Base-by-base conservation (phyloP, 1,140 invertebrate species). In the Atta colombica region DNA sequence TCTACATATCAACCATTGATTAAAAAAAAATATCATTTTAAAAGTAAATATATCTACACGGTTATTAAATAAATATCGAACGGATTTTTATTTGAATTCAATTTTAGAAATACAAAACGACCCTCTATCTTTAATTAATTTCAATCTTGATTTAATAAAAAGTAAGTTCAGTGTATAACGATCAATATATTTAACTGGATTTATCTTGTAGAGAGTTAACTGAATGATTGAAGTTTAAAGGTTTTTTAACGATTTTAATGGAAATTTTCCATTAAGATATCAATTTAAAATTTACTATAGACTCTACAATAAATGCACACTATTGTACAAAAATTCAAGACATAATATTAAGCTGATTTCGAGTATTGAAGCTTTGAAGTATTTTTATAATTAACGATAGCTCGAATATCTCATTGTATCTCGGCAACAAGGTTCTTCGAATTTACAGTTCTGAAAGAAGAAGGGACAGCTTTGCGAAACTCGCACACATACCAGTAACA, bases 331-430 rank as follows among this genome's bases (percentile, higher is more conserved):
- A 81, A 71, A 58, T 81, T 58, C 21, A 21, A 58, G 12, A 58
- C 16, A 2, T 3, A 66, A 5, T 55, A n/a, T 31, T 12, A 55
- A 55, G 18, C 25, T 28, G 10, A 1, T 77, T 16, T 45, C 31
- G 21, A 81, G 21, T 2, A 45, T 39, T 39, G 10, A 51, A 49
- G 51, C 66, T n/a, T 72, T 71, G 21, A 28, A 6, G 49, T 39
- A 71, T 58, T 81, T 81, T 81, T 81, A 25, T 81, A 72, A 81
- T 81, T 69, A 81, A 81, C 51, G 65, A 39, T 71, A 58, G 31
- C 31, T 58, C 35, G 21, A 16, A 71, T 55, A 81, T 55, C 78
- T 60, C 6, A 81, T 81, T 81, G 77, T 81, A 49, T 28, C n/a
- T 31, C 31, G 12, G 16, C 16, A 78, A 65, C 63, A 69, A 69